These are phyloP conservation scores for Leuciscus idus DNA, from an alignment of 2,113 vertebrate genomes.

Conservation along the genomic window DNA sequence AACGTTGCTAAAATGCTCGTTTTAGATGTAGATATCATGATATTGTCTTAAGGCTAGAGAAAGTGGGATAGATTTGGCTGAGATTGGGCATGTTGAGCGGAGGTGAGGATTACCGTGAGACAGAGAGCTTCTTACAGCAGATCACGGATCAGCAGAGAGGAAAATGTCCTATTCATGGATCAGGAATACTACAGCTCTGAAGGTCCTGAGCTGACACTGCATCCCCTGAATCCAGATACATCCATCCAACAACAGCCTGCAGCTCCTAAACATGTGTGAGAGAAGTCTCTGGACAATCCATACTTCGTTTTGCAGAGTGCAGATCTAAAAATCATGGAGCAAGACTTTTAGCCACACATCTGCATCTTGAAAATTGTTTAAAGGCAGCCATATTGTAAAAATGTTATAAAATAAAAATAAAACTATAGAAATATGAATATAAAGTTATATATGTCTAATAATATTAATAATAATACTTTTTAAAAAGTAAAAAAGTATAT, in stretches of 20 bases:
- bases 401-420: too few relatives aligned
- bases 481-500: too few relatives aligned
- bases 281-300: background rate
- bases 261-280: background rate
- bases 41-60: background rate
- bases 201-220: background rate
- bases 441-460: too few relatives aligned
- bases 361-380: background rate
- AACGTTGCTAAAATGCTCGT: background rate
- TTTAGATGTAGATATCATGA: background rate
- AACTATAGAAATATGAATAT: too few relatives aligned
- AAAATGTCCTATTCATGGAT: slow-evolving; percentile 49
- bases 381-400: background rate
- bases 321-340: background rate
- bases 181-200: slow-evolving; percentile 36
- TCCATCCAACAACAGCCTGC: background rate
- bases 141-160: slow-evolving; percentile 43
- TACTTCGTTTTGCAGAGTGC: background rate
- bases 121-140: slow-evolving; percentile 44
- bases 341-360: background rate
- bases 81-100: background rate
- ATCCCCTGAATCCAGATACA: background rate
- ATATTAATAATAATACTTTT: too few relatives aligned
- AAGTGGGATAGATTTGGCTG: slow-evolving; percentile 3
- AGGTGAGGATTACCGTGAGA: slow-evolving; percentile 15